phyloP scores from a whole-genome alignment of 2,797 vertebrate species.

The Neosilurus hyrtlii region DNA sequence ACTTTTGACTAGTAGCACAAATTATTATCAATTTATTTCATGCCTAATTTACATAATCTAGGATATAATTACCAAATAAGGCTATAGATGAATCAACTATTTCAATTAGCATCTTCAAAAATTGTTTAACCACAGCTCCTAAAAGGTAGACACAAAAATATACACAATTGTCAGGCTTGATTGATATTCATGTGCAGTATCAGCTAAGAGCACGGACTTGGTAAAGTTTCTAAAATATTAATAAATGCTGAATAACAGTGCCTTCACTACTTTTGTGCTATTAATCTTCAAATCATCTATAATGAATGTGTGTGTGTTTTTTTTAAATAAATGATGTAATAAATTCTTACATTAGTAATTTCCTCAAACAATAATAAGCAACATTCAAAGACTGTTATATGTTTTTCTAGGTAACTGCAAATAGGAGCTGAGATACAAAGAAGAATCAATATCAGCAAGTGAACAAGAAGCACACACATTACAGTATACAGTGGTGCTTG shows the following conservation, averaged over 20 bases:
- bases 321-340: neutral
- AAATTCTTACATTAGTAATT: neutral
- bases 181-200: neutral
- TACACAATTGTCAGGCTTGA: neutral
- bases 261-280: neutral
- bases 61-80: neutral
- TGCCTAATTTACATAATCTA: neutral
- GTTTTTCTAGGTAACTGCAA: neutral
- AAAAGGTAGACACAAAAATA: neutral
- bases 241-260: neutral
- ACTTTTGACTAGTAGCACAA: neutral
- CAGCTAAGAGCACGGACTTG: neutral
- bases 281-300: neutral
- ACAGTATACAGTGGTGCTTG: constrained; percentile 7
- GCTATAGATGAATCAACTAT: neutral
- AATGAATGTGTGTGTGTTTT: too few relatives aligned
- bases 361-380: neutral
- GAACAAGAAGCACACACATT: neutral
- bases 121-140: neutral
- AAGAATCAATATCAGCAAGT: constrained; percentile 14
- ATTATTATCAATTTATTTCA: neutral
- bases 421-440: neutral
- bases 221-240: neutral
- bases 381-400: neutral
- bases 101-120: neutral